A percentile compares a stretch with the other conserved stretches of the same genome.
phyloP scores from a whole-genome alignment of 2,113 vertebrate genomes.

The Hyaena hyaena region DNA sequence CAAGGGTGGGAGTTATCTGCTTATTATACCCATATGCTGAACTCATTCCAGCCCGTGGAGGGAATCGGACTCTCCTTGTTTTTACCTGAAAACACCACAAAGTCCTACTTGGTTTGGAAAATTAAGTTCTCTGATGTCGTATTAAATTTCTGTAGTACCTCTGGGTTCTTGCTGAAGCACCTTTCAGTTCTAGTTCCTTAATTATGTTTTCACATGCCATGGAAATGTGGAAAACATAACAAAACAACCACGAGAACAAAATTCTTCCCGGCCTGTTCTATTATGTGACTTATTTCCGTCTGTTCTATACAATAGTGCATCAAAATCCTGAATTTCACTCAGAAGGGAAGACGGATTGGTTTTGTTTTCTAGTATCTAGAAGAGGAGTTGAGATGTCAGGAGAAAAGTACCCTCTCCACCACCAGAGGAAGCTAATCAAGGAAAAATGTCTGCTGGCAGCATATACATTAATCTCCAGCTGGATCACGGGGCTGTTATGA shows the following conservation, averaged over 20 bases:
- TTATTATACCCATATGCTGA: background rate
- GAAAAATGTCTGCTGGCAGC: background rate
- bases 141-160: background rate
- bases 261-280: background rate
- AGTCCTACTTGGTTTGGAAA: background rate
- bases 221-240: background rate
- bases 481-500: background rate
- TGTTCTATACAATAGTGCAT: background rate
- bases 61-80: background rate
- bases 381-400: slow-evolving; percentile 47
- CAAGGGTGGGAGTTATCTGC: background rate
- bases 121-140: background rate
- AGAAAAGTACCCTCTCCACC: slow-evolving; percentile 61
- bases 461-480: slow-evolving; percentile 44
- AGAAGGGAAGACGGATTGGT: slow-evolving; percentile 27
- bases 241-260: background rate
- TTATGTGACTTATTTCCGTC: background rate
- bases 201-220: background rate
- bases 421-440: slow-evolving; percentile 60
- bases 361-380: slow-evolving; percentile 32
- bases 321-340: slow-evolving; percentile 39
- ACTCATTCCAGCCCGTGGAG: background rate
- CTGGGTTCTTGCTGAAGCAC: background rate
- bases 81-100: background rate
- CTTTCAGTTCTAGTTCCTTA: background rate